A percentile compares a stretch with the other conserved stretches of the same genome.
Evolutionary conservation across 2,797 vertebrate genomes (phyloP).

Genomic region (Perodicticus potto): DNA sequence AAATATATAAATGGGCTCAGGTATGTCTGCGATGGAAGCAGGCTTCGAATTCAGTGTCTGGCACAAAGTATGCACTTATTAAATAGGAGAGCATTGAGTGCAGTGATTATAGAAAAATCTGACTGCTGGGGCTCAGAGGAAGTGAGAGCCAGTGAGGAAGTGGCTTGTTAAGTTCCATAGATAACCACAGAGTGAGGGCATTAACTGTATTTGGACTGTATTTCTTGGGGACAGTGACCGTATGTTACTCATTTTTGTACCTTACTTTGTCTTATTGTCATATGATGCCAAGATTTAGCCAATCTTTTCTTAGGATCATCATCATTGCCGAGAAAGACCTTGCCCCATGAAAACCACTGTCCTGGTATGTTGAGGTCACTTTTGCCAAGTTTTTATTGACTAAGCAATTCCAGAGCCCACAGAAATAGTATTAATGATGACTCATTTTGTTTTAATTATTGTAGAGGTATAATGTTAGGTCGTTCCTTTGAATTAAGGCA

Average conservation of each 20-base stretch:
- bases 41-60: neutral
- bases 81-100: neutral
- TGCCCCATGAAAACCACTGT: neutral
- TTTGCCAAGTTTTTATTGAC: neutral
- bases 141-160: neutral
- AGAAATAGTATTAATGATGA: neutral
- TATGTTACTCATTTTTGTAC: slow-evolving; percentile 28
- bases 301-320: neutral
- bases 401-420: neutral
- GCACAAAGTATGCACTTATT: neutral
- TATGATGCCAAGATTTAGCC: neutral
- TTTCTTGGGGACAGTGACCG: neutral
- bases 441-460: neutral
- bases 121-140: neutral
- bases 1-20: neutral
- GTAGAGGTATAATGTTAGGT: neutral
- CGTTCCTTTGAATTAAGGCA: neutral
- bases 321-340: neutral
- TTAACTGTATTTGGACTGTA: neutral
- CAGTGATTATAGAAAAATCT: neutral
- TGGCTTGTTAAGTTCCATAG: neutral
- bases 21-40: neutral
- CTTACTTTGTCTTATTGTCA: slow-evolving; percentile 15
- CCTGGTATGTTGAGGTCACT: neutral
- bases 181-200: neutral